Evolutionary conservation across 2,797 vertebrate species (phyloP).

Genomic region (Crypturellus tataupa): DNA sequence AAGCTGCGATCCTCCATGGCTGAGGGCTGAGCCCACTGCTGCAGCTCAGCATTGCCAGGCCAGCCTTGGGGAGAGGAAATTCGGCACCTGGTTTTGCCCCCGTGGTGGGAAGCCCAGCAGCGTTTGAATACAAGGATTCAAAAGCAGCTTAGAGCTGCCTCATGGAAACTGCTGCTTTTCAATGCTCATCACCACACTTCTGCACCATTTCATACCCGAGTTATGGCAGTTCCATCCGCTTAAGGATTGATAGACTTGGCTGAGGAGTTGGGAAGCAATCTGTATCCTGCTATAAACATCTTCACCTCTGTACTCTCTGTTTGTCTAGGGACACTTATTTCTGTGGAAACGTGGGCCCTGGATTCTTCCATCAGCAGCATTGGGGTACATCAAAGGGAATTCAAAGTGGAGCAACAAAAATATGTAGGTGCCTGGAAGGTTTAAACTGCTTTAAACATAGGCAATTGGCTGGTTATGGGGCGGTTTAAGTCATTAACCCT

Average conservation of each 20-base stretch:
- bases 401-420: not conserved
- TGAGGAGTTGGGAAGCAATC: not conserved
- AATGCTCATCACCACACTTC: not conserved
- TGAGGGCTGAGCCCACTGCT: not conserved
- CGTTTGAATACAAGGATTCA: not conserved
- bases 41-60: not conserved
- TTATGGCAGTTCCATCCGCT: fast-evolving
- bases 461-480: not conserved
- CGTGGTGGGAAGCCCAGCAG: fast-evolving
- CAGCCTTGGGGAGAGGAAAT: not conserved
- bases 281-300: not conserved
- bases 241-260: not conserved
- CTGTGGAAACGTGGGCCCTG: not conserved
- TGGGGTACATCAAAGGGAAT: not conserved
- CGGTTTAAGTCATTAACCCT: not conserved
- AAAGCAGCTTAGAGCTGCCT: not conserved
- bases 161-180: not conserved
- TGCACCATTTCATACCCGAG: not conserved
- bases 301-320: not conserved
- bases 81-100: not conserved
- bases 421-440: not conserved
- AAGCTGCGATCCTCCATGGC: not conserved
- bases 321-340: not conserved
- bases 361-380: not conserved
- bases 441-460: not conserved